A percentile compares a stretch with the other conserved stretches of the same genome.
Conservation (phyloP, 1,140 invertebrate genomes). For the Papilio helenus region DNA sequence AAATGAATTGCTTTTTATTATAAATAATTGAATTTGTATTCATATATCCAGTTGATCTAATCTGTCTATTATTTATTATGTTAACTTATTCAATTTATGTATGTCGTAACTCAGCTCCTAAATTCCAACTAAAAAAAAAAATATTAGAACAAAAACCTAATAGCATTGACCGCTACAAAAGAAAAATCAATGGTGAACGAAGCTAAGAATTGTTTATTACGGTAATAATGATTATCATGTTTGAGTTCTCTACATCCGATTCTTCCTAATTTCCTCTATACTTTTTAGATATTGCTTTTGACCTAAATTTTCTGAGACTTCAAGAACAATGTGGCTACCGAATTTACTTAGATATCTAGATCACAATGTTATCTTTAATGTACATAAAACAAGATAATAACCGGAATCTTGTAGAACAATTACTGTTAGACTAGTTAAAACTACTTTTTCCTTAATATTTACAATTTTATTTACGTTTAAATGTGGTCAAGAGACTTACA, state of each 20-base stretch:
- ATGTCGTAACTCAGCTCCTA: constrained; percentile 4
- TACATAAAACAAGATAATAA: neutral
- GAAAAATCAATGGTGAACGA: neutral
- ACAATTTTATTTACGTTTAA: neutral
- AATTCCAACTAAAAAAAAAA: neutral
- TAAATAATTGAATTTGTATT: constrained; percentile 17
- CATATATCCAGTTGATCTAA: neutral
- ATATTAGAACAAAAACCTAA: neutral
- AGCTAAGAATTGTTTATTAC: neutral
- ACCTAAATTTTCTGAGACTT: neutral
- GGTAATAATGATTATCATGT: neutral
- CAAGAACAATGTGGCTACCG: neutral
- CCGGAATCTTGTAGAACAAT: neutral
- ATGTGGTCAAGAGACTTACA: neutral
- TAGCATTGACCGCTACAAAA: neutral
- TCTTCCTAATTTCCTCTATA: neutral
- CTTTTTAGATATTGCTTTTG: too few relatives aligned
- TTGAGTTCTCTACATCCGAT: neutral
- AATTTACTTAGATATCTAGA: neutral
- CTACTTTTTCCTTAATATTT: too few relatives aligned
- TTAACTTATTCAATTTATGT: neutral
- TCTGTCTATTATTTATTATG: constrained; percentile 6
- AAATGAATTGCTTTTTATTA: neutral
- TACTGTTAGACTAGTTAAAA: neutral
- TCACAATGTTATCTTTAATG: neutral